Conservation (phyloP, 35 echinoderm and acorn worm species). For the Heliocidaris tuberculata region DNA sequence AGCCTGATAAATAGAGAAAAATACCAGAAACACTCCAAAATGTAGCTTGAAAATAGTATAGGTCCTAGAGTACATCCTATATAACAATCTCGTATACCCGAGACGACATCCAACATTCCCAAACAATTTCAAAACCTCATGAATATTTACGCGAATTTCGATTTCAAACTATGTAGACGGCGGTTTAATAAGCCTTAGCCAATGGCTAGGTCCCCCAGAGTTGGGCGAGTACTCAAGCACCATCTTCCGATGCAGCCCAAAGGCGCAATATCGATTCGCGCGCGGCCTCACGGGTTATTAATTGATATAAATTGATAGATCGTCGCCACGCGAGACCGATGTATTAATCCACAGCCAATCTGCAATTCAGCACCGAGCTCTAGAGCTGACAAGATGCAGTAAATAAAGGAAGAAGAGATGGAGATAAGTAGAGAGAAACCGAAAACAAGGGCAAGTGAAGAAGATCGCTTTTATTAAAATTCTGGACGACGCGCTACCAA, state of each 20-base stretch:
- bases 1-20: too few species aligned
- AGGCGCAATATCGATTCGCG: slow-evolving; percentile 25
- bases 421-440: not conserved
- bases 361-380: not conserved
- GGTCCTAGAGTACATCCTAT: too few species aligned
- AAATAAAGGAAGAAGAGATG: not conserved
- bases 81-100: too few species aligned
- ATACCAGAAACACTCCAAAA: too few species aligned
- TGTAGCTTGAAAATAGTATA: too few species aligned
- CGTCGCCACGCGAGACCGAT: slow-evolving; percentile 1
- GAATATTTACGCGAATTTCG: not conserved
- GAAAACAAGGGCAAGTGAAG: not conserved
- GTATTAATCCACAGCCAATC: slow-evolving; percentile 20
- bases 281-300: slow-evolving; percentile 12
- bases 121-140: not conserved
- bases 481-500: not conserved
- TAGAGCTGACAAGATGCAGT: not conserved
- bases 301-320: slow-evolving; percentile 35
- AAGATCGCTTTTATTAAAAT: slow-evolving; percentile 4
- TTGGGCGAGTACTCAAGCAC: not conserved
- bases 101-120: not conserved
- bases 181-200: not conserved
- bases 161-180: not conserved
- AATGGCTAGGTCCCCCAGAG: not conserved
- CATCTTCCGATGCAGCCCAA: not conserved